Evolutionary conservation across 2,797 vertebrate genomes (phyloP).

Genomic region (Poecilia picta): DNA sequence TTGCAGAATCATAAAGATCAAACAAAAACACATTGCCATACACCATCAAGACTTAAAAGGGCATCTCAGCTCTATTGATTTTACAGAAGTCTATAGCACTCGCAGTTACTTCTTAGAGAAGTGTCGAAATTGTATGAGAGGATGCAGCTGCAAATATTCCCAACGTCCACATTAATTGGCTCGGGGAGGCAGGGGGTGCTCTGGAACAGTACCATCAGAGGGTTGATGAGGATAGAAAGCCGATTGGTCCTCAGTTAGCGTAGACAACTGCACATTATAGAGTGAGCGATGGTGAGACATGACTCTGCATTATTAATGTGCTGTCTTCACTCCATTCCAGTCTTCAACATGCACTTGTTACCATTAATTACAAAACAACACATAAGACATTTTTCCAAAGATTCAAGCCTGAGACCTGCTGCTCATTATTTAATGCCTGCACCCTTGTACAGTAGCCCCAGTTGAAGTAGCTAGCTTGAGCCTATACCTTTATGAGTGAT

Average conservation of each 20-base stretch:
- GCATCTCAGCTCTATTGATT: conserved; percentile 80
- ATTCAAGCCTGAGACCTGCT: conserved; percentile 27
- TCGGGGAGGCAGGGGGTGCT: conserved; percentile 70
- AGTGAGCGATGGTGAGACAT: conserved; percentile 45
- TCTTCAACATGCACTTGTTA: conserved; percentile 60
- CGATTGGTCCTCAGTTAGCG: conserved; percentile 76
- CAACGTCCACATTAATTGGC: conserved; percentile 81
- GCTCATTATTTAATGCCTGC: conserved; percentile 20
- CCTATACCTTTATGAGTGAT: neutral
- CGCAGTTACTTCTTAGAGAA: conserved; percentile 70
- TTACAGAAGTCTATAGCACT: conserved; percentile 71
- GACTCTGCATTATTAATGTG: conserved; percentile 74
- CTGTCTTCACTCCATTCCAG: conserved; percentile 61
- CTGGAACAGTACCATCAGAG: conserved; percentile 72
- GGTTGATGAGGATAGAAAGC: conserved; percentile 81
- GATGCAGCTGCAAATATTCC: conserved; percentile 74
- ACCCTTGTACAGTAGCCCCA: neutral
- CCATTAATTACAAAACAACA: conserved; percentile 70
- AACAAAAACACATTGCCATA: conserved; percentile 62
- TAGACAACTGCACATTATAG: conserved; percentile 65
- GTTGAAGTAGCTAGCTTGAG: neutral
- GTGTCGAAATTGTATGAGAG: conserved; percentile 69
- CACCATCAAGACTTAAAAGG: conserved; percentile 77
- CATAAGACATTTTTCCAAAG: conserved; percentile 31
- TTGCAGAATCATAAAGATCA: conserved; percentile 67